phyloP scores from a whole-genome alignment of 1,140 invertebrate genomes.

The Rhopalosiphum padi region DNA sequence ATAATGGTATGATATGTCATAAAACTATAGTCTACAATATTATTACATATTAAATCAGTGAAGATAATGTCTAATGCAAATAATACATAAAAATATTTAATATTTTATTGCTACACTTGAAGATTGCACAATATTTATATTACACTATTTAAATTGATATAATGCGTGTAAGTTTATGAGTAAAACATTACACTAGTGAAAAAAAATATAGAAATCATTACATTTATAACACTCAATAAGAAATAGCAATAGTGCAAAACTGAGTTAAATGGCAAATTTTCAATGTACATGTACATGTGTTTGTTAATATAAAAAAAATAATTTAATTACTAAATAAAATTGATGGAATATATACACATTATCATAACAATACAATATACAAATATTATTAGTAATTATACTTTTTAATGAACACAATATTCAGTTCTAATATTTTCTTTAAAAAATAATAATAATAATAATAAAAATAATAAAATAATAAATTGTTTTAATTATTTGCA shows the following conservation, averaged over 20 bases:
- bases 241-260: background rate
- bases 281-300: background rate
- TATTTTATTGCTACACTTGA: background rate
- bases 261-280: background rate
- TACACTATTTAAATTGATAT: background rate
- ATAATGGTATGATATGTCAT: constrained; percentile 47
- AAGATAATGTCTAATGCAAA: background rate
- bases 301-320: background rate
- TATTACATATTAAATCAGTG: background rate
- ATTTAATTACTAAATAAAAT: background rate
- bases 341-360: background rate
- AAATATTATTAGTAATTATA: background rate
- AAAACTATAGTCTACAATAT: background rate
- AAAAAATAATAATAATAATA: background rate
- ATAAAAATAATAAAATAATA: no score
- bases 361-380: background rate
- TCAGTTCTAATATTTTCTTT: constrained; percentile 28
- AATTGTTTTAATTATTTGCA: background rate
- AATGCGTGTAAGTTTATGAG: background rate
- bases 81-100: background rate
- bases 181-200: background rate
- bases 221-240: background rate
- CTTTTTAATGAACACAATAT: constrained; percentile 32
- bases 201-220: background rate
- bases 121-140: background rate